These are phyloP conservation scores for Nesoenas mayeri DNA, from an alignment of 2,113 vertebrate genomes.

Conservation along the genomic window DNA sequence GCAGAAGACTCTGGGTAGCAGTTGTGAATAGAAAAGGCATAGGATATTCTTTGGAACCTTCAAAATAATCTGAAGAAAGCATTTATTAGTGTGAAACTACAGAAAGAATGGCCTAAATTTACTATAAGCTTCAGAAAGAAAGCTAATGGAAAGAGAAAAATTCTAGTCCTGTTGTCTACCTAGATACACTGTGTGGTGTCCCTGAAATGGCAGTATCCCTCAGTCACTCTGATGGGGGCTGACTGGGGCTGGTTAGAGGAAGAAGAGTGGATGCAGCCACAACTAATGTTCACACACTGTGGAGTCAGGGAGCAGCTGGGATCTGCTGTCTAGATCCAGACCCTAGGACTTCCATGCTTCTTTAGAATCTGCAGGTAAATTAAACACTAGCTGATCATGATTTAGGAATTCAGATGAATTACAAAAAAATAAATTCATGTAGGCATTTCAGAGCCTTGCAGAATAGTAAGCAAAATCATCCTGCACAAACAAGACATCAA, in stretches of 20 bases:
- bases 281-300: not conserved
- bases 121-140: not conserved
- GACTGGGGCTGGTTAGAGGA: not conserved
- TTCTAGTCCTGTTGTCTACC: not conserved
- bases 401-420: not conserved
- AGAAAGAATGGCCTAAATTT: not conserved
- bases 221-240: accelerated
- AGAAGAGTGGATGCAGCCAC: not conserved
- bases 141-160: not conserved
- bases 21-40: not conserved
- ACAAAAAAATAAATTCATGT: not conserved
- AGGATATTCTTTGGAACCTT: not conserved
- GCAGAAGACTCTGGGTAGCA: not conserved
- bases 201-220: not conserved
- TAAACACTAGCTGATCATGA: not conserved
- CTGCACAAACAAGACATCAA: not conserved
- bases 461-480: not conserved
- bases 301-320: not conserved
- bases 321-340: not conserved
- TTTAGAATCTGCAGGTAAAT: not conserved
- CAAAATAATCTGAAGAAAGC: not conserved
- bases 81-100: not conserved
- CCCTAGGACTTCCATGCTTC: not conserved
- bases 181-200: not conserved
- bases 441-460: not conserved